phyloP scores from a whole-genome alignment of 2,888 invertebrate species.

The Machimus rusticus region DNA sequence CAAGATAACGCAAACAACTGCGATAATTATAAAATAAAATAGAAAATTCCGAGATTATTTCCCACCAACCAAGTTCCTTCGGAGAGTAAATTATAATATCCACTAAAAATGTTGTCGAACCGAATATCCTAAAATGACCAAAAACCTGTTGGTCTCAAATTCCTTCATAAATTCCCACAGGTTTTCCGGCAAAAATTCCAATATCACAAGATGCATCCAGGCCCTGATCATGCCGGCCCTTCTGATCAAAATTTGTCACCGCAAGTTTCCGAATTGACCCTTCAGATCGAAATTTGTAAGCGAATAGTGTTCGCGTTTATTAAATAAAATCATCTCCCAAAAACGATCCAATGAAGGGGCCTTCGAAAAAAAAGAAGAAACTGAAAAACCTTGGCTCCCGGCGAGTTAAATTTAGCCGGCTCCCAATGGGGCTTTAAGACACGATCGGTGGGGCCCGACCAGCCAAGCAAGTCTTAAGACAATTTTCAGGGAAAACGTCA shows the following conservation, averaged over 20 bases:
- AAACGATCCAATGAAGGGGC: not conserved
- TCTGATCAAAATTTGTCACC: constrained; percentile 16
- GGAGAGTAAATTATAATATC: too few species aligned
- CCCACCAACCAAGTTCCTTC: too few species aligned
- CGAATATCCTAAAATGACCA: not conserved
- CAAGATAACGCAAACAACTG: too few species aligned
- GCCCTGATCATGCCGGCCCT: not conserved
- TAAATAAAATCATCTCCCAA: constrained; percentile 22
- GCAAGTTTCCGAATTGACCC: not conserved
- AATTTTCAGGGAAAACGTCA: not conserved
- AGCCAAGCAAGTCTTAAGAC: not conserved
- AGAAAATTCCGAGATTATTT: too few species aligned
- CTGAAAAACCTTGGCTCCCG: not conserved
- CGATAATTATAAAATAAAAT: too few species aligned
- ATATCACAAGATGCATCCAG: not conserved
- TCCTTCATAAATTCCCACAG: not conserved
- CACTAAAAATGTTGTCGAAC: not conserved
- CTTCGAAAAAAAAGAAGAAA: not conserved
- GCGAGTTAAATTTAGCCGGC: not conserved
- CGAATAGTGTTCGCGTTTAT: constrained; percentile 17
- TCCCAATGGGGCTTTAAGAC: not conserved
- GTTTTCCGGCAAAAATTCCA: not conserved
- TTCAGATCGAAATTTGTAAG: constrained; percentile 2
- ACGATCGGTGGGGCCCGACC: not conserved
- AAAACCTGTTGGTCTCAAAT: not conserved